Evolutionary conservation across 2,113 vertebrate species (phyloP), one percentile per base, ranked within the genome.

Genomic region (Oreochromis spilurus): DNA sequence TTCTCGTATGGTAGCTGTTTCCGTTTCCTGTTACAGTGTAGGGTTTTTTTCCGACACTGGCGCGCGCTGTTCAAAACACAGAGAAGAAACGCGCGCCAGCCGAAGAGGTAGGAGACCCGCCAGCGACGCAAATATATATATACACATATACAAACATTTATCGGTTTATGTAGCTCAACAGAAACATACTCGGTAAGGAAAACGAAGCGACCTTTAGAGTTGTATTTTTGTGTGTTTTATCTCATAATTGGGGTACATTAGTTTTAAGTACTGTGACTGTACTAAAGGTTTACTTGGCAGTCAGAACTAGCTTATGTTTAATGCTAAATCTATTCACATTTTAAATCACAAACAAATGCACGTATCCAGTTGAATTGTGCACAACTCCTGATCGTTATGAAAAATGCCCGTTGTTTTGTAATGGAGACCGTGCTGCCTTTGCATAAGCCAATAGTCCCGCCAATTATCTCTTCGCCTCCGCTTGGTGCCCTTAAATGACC

Each of bases 1-100:
- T 43, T 31, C 43, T 10, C 43, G 11, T 31, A 6, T 50, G 26
- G 43, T 77, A 50, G 43, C 45, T 31, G 10, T 17, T 92, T 92
- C 91, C 83, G 88, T 3, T 93, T 95, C 94, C 86, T 38, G 55
- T 84, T 43, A 7, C 10, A 10, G 53, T n/a, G 62, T 21, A 17
- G 8, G 6, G 4, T 5, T 21, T 72, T 85, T 92, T 88, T 55
- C 54, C 50, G 34, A 6, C 3, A 9, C 17, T 70, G 4, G 80
- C 91, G 93, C 93, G 95, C 90, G 89, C 84, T 84, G 13, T 92
- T 94, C 87, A 93, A 95, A 94, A 90, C 50, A 88, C 24, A 7
- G 31, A 29, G 53, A n/a, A 85, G 86, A 91, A 92, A 75, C 89
- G 93, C 92, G 93, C 60, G 86, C 54, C 72, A 50, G 26, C 26